Conservation (phyloP, 2,113 vertebrate genomes). For the Chitala chitala region DNA sequence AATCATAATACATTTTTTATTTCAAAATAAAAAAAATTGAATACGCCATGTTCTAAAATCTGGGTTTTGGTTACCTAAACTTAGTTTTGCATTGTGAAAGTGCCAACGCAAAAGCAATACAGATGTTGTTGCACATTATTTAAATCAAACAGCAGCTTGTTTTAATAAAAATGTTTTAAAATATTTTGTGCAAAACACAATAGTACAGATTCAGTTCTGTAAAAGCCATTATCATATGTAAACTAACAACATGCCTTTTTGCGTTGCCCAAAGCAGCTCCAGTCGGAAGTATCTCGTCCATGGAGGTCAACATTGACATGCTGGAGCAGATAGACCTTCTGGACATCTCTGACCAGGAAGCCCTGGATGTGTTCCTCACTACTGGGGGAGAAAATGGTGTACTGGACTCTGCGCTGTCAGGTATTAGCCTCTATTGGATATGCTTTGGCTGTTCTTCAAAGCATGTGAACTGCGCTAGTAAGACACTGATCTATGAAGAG, state of each 20-base stretch:
- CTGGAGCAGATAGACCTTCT: conserved; percentile 88
- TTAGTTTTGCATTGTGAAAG: too few species aligned
- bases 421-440: conserved; percentile 42
- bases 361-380: conserved; percentile 84
- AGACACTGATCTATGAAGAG: not conserved
- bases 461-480: not conserved
- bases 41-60: too few species aligned
- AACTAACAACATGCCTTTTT: not conserved
- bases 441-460: not conserved
- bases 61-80: too few species aligned
- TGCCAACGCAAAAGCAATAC: too few species aligned
- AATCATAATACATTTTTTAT: too few species aligned
- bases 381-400: conserved; percentile 69
- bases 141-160: too few species aligned
- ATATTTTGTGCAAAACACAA: too few species aligned
- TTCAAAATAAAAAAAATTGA: not conserved
- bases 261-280: conserved; percentile 63
- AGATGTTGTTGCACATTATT: too few species aligned
- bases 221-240: not conserved
- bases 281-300: conserved; percentile 90
- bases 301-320: conserved; percentile 95
- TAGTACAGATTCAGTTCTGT: too few species aligned
- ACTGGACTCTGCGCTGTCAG: conserved; percentile 57
- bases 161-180: too few species aligned
- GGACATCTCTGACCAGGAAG: conserved; percentile 85